Percentiles rank a stretch among this genome's conserved stretches.
These are phyloP conservation scores for Heptranchias perlo DNA, from an alignment of 2,113 vertebrate species.

Conservation along the genomic window DNA sequence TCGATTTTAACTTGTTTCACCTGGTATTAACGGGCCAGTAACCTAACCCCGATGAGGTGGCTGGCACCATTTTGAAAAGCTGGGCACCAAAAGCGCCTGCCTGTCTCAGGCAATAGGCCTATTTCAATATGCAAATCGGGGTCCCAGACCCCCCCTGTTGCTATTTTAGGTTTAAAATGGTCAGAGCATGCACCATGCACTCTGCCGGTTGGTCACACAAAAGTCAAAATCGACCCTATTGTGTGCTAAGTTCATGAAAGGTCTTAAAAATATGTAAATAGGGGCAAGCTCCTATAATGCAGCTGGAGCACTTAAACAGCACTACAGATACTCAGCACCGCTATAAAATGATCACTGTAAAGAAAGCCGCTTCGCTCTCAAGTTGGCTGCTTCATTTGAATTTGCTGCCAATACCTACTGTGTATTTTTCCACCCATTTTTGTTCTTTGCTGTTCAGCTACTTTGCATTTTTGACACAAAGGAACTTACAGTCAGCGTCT, in stretches of 20 bases:
- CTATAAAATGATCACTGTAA: not conserved
- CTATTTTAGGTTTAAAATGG: slow-evolving; percentile 5
- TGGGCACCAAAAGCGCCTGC: not conserved
- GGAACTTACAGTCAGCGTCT: not conserved
- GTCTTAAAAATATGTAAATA: not conserved
- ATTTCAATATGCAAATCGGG: not conserved
- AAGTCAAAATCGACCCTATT: not conserved
- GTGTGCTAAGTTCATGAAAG: not conserved
- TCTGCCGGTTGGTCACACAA: not conserved
- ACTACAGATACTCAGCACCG: not conserved
- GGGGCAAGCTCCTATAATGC: not conserved
- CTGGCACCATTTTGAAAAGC: not conserved
- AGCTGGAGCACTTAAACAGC: not conserved
- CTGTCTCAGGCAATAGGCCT: too few species aligned
- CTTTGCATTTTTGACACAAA: slow-evolving; percentile 7
- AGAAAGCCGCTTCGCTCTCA: not conserved
- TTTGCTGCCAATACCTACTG: not conserved
- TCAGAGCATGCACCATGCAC: not conserved
- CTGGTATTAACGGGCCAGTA: not conserved
- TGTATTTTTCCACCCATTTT: not conserved
- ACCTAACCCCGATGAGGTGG: not conserved
- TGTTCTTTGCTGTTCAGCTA: not conserved
- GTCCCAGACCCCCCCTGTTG: not conserved
- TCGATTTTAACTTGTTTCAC: not conserved
- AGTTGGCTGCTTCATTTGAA: not conserved